phyloP scores from a whole-genome alignment of 2,797 vertebrate genomes.

The Dermochelys coriacea region DNA sequence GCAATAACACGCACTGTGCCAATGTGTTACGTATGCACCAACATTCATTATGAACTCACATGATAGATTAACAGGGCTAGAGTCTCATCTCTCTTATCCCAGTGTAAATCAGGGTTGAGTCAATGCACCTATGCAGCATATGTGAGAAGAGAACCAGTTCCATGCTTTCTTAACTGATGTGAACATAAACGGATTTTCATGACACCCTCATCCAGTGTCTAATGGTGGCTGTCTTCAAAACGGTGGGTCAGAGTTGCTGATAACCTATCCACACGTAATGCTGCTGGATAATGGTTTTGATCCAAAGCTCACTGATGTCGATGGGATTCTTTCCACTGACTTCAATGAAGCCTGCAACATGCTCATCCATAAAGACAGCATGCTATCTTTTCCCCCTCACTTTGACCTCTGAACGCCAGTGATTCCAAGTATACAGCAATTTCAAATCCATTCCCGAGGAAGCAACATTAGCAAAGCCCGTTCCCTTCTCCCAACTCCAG shows the following conservation, averaged over 20 bases:
- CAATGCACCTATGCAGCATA: too few species aligned
- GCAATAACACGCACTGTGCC: too few species aligned
- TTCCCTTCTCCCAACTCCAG: background rate
- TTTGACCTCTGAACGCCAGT: background rate
- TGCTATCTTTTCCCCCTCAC: background rate
- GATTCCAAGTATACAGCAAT: background rate
- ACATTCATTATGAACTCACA: too few species aligned
- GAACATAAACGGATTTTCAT: accelerated
- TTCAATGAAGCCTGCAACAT: background rate
- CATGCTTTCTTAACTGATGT: too few species aligned
- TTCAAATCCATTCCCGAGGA: background rate
- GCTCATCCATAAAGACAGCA: background rate
- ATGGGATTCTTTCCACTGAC: background rate
- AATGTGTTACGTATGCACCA: too few species aligned
- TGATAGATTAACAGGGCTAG: too few species aligned
- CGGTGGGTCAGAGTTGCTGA: background rate
- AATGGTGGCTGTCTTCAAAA: background rate
- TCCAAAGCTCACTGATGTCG: background rate
- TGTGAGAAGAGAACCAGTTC: too few species aligned
- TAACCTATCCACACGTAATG: background rate
- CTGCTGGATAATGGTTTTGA: too few species aligned
- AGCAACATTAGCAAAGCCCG: background rate
- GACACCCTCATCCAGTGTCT: background rate
- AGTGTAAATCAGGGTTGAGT: too few species aligned
- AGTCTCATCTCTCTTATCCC: too few species aligned